Evolutionary conservation across 2,888 invertebrate species (phyloP).

Genomic region (Himalopsyche anomala): DNA sequence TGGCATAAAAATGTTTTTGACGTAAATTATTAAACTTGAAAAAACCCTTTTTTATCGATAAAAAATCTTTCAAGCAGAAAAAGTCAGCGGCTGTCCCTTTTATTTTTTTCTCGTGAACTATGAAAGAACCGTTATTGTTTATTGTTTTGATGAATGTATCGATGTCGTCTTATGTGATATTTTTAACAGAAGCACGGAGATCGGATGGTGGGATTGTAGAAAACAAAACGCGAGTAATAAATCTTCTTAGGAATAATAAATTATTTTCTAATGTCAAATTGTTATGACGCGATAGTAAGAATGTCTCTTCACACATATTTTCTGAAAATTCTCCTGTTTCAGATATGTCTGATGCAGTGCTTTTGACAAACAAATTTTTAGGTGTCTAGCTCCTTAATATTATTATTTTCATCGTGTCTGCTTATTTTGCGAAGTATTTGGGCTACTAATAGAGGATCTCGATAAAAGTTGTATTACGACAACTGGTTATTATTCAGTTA

Average conservation of each 20-base stretch:
- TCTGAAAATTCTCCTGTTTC: no score
- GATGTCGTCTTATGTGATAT: neutral
- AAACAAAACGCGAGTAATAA: neutral
- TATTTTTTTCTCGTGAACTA: neutral
- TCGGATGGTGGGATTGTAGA: neutral
- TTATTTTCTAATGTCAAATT: neutral
- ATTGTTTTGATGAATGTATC: constrained; percentile 21
- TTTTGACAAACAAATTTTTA: no score
- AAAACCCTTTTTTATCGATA: constrained; percentile 1
- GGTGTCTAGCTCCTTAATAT: no score
- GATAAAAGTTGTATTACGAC: no score
- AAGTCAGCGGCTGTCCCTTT: constrained; percentile 21
- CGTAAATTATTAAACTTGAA: neutral
- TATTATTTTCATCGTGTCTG: no score
- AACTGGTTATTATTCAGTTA: no score
- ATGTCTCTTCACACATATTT: neutral
- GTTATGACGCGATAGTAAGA: neutral
- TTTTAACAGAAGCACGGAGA: neutral
- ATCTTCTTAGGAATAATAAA: neutral
- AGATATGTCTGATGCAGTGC: no score
- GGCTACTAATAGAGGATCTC: no score
- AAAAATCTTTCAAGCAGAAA: neutral
- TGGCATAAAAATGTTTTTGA: neutral
- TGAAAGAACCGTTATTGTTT: constrained; percentile 12
- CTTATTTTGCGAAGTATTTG: no score